Evolutionary conservation across 2,888 invertebrate species (phyloP).

Genomic region (Opisthograptis luteolata): DNA sequence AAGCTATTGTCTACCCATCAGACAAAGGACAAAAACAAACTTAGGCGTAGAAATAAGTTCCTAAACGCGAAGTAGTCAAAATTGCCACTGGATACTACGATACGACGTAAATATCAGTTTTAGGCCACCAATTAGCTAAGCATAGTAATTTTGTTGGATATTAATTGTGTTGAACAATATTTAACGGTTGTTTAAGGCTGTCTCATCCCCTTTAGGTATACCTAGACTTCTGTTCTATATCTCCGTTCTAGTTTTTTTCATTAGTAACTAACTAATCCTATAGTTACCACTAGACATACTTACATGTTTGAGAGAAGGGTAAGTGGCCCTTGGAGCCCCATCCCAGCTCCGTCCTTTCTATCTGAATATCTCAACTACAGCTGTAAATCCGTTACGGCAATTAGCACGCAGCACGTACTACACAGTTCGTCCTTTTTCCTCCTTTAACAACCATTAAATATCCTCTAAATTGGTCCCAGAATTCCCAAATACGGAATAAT

Average conservation of each 20-base stretch:
- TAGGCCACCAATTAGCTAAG: not conserved
- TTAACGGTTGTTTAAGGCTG: not conserved
- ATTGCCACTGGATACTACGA: not conserved
- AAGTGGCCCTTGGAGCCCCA: not conserved
- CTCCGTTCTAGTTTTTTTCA: no score
- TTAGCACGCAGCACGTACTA: not conserved
- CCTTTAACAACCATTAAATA: not conserved
- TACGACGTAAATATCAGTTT: not conserved
- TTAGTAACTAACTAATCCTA: no score
- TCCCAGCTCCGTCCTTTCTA: not conserved
- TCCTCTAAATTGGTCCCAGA: conserved; percentile 8
- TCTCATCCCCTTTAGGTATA: no score
- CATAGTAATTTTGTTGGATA: conserved; percentile 1
- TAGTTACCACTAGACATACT: no score
- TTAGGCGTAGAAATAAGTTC: conserved; percentile 6
- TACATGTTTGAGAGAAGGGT: not conserved
- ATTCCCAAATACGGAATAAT: conserved; percentile 7
- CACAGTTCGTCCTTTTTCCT: conserved; percentile 4
- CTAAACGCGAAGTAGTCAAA: conserved; percentile 2
- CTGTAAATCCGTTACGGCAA: conserved; percentile 6
- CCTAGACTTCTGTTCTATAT: no score
- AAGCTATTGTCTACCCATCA: conserved; percentile 23
- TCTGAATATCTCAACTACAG: not conserved
- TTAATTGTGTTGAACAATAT: not conserved
- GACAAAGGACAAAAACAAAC: conserved; percentile 5